A percentile compares a stretch with the other conserved stretches of the same genome.
Evolutionary conservation across 2,888 invertebrate genomes (phyloP).

Genomic region (Leptogaster cylindrica): DNA sequence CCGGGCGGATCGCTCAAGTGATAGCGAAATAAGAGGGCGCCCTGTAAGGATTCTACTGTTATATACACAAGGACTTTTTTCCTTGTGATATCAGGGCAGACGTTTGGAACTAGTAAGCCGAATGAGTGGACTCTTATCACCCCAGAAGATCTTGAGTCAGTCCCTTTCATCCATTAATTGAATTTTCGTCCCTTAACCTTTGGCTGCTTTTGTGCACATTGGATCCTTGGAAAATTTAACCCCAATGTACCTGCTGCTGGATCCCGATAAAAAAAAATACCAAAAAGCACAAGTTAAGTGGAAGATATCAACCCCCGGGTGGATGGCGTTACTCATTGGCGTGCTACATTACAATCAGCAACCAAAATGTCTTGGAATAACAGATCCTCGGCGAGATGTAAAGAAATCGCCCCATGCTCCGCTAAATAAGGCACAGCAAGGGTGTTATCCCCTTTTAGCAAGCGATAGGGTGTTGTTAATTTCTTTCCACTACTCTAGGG

Average conservation of each 20-base stretch:
- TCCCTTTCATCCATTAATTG: conserved; percentile 46
- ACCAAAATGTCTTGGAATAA: conserved; percentile 26
- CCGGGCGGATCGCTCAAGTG: conserved; percentile 4
- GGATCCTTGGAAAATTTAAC: neutral
- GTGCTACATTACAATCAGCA: conserved; percentile 11
- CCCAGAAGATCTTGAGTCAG: conserved; percentile 42
- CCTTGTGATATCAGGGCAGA: conserved; percentile 13
- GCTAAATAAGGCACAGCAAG: conserved; percentile 2
- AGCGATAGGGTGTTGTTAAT: conserved; percentile 25
- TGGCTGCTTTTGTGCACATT: conserved; percentile 11
- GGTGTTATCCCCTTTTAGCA: neutral
- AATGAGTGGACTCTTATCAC: conserved; percentile 42
- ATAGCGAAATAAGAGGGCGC: conserved; percentile 13
- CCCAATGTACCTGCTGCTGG: conserved; percentile 19
- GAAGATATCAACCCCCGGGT: neutral
- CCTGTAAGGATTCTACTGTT: conserved; percentile 23
- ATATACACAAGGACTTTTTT: conserved; percentile 2
- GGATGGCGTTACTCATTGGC: neutral
- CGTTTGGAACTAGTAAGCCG: conserved; percentile 19
- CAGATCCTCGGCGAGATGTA: conserved; percentile 5
- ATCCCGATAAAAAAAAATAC: conserved; percentile 9
- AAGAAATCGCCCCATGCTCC: conserved; percentile 18
- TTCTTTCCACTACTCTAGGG: conserved; percentile 18
- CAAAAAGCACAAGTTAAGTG: conserved; percentile 4
- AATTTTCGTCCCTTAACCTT: conserved; percentile 46